Percentiles rank a stretch among this genome's conserved stretches.
Evolutionary conservation across 2,113 vertebrate species (phyloP).

Genomic region (Tragelaphus buxtoni): DNA sequence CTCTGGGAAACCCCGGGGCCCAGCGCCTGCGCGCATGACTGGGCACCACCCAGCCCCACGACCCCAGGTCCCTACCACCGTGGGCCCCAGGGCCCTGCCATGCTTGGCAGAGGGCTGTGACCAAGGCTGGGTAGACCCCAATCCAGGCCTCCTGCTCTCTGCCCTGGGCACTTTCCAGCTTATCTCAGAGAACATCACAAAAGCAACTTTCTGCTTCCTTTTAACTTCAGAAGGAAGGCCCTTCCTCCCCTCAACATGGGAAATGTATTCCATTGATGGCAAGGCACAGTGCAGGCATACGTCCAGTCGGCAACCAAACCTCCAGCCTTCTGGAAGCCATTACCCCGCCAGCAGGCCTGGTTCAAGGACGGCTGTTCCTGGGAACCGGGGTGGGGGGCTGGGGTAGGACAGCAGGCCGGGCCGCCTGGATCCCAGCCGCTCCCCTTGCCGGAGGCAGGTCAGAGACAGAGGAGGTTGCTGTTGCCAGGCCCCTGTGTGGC

Average conservation of each 20-base stretch:
- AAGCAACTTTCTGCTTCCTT: neutral
- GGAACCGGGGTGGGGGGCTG: accelerated
- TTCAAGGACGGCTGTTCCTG: accelerated
- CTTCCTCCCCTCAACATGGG: neutral
- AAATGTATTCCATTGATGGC: neutral
- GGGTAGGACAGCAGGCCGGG: neutral
- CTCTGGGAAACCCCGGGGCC: neutral
- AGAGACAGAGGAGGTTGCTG: neutral
- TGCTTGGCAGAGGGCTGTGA: accelerated
- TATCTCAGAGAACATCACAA: neutral
- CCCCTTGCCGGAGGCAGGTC: neutral
- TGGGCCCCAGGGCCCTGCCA: no score
- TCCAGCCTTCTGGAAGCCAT: neutral
- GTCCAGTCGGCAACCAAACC: neutral
- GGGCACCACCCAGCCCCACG: accelerated
- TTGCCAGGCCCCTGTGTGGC: neutral
- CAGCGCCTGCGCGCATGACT: accelerated
- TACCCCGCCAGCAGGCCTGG: accelerated
- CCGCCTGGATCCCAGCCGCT: accelerated
- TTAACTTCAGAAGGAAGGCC: neutral
- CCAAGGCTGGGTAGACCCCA: accelerated
- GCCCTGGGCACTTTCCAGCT: accelerated
- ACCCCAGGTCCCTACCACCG: neutral
- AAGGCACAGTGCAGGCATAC: neutral
- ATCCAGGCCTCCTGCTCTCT: neutral